These are phyloP conservation scores for Anguilla marmorata DNA, from an alignment of 2,797 vertebrate genomes.

Conservation along the genomic window DNA sequence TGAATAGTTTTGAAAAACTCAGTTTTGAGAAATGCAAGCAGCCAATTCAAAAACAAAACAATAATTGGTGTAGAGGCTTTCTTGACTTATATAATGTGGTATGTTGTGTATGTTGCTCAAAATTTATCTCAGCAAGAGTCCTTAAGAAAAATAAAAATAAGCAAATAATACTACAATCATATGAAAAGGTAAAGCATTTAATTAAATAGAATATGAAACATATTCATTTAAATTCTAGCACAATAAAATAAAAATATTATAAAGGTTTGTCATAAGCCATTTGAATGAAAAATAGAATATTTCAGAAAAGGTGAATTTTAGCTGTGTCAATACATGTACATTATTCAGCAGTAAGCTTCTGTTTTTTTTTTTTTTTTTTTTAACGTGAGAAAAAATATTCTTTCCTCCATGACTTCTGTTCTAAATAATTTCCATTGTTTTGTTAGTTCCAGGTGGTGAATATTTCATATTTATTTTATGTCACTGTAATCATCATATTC, in stretches of 20 bases:
- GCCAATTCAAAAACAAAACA: too few relatives aligned
- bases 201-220: neutral
- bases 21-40: too few relatives aligned
- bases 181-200: neutral
- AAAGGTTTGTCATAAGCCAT: neutral
- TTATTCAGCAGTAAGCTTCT: neutral
- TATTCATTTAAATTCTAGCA: neutral
- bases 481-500: slow-evolving; percentile 3
- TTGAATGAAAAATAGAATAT: neutral
- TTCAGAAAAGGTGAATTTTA: neutral
- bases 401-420: neutral
- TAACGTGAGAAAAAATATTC: neutral
- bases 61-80: too few relatives aligned
- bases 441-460: neutral
- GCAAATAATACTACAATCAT: too few relatives aligned
- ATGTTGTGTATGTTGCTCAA: too few relatives aligned
- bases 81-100: too few relatives aligned
- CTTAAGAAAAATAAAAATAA: too few relatives aligned
- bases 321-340: neutral
- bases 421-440: neutral
- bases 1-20: too few relatives aligned
- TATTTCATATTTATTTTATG: neutral
- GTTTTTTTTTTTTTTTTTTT: neutral
- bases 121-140: too few relatives aligned
- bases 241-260: neutral